Conservation (phyloP, 1,140 invertebrate genomes). For the Lepidurus couesii region DNA sequence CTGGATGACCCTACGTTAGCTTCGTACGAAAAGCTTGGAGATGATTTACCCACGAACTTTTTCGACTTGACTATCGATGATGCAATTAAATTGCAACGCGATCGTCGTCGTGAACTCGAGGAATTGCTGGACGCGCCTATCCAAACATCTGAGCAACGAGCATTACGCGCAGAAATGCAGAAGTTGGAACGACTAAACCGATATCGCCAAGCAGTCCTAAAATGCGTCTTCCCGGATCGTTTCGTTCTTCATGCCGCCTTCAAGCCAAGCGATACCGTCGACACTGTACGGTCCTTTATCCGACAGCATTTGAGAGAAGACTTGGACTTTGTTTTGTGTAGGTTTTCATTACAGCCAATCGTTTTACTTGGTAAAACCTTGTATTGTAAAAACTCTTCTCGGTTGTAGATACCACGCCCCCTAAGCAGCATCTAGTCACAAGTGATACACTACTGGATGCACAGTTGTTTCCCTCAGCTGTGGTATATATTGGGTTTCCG, state of each 20-base stretch:
- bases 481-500: not conserved
- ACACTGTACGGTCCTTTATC: not conserved
- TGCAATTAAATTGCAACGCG: not conserved
- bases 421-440: not conserved
- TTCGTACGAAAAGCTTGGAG: not conserved
- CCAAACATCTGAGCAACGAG: not conserved
- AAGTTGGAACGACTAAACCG: not conserved
- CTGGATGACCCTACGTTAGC: not conserved
- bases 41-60: not conserved
- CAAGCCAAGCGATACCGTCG: constrained; percentile 6
- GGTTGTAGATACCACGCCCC: not conserved
- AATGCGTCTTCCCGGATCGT: not conserved
- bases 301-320: not conserved
- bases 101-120: not conserved
- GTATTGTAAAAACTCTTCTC: not conserved
- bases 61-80: not conserved
- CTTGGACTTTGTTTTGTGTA: not conserved
- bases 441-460: not conserved
- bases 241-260: not conserved
- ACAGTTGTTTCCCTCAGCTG: not conserved
- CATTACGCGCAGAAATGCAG: not conserved
- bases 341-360: not conserved
- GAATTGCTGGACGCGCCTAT: not conserved
- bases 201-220: not conserved
- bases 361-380: not conserved